These are phyloP conservation scores for Aricia artaxerxes DNA, from an alignment of 2,888 invertebrate species.

Conservation along the genomic window DNA sequence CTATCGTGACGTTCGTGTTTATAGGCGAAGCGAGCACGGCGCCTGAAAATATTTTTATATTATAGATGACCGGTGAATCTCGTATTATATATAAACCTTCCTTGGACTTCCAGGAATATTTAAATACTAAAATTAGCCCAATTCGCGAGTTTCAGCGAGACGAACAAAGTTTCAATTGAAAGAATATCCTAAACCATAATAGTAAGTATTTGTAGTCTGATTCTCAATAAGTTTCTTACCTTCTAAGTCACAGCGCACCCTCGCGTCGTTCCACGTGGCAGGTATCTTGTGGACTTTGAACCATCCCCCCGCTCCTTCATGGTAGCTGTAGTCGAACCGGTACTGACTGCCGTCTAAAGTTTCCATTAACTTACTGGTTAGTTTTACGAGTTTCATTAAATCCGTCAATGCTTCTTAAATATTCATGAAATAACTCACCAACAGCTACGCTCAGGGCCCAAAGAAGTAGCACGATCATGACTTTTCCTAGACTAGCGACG, in stretches of 20 bases:
- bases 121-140: no score
- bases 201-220: no score
- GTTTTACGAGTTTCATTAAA: no score
- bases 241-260: neutral
- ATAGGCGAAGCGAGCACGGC: constrained; percentile 28
- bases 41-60: neutral
- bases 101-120: no score
- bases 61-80: no score
- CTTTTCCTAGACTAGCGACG: neutral
- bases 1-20: neutral
- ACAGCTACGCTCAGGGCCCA: neutral
- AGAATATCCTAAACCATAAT: no score
- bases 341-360: neutral
- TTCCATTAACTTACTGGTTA: no score
- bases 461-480: neutral
- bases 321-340: constrained; percentile 24
- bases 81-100: no score
- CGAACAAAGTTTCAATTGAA: no score
- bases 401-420: no score
- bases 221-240: neutral
- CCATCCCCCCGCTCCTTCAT: neutral
- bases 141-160: no score
- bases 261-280: neutral
- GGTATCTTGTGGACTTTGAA: constrained; percentile 19
- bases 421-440: neutral